phyloP scores from a whole-genome alignment of 2,888 invertebrate genomes.

The Orthosia cruda region DNA sequence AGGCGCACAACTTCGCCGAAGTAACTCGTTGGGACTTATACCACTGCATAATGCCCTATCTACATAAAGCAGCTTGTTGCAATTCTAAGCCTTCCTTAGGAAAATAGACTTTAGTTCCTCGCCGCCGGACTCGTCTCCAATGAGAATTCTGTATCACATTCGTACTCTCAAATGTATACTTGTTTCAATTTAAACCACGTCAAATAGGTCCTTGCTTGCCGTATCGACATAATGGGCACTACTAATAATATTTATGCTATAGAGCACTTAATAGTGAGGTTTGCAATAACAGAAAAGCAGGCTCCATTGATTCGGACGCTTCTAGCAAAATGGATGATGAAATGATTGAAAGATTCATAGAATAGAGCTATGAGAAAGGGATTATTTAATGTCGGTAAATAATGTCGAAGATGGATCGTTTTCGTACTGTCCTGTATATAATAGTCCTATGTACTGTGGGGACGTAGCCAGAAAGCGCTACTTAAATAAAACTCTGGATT shows the following conservation, averaged over 20 bases:
- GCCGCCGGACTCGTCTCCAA: conserved; percentile 47
- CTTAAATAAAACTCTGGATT: too few relatives aligned
- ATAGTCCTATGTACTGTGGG: conserved; percentile 42
- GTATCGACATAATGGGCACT: conserved; percentile 63
- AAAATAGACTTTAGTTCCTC: conserved; percentile 57
- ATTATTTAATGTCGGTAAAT: conserved; percentile 53
- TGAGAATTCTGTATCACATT: conserved; percentile 33
- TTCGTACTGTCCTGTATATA: conserved; percentile 42
- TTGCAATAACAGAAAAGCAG: conserved; percentile 63
- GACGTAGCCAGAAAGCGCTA: too few relatives aligned
- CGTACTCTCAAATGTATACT: conserved; percentile 37
- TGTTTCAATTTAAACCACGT: conserved; percentile 56
- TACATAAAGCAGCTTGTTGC: conserved; percentile 73
- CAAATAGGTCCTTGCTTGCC: conserved; percentile 56
- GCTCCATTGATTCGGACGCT: conserved; percentile 55
- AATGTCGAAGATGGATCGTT: conserved; percentile 44
- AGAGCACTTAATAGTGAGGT: conserved; percentile 56
- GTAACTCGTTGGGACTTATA: conserved; percentile 73
- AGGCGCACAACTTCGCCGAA: conserved; percentile 72
- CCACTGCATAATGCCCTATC: conserved; percentile 74
- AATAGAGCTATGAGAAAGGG: conserved; percentile 54
- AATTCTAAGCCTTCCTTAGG: conserved; percentile 65
- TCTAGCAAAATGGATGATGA: conserved; percentile 68
- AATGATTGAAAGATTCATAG: conserved; percentile 69
- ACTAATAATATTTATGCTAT: conserved; percentile 62